Conservation (phyloP, 2,888 invertebrate species). For the Halocaridina rubra region DNA sequence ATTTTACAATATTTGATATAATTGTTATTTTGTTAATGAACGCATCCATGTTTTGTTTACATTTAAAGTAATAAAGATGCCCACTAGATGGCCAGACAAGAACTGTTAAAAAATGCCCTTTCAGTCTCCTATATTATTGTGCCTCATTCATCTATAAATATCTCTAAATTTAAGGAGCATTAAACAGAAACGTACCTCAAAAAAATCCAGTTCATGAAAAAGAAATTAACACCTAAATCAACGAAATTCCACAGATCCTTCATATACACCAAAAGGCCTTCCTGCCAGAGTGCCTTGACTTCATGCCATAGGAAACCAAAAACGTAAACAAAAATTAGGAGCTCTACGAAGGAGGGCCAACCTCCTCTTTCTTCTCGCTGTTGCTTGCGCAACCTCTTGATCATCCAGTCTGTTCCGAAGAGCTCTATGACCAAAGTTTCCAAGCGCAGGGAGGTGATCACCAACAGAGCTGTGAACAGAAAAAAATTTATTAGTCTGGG, state of each 20-base stretch:
- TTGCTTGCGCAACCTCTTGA: constrained; percentile 38
- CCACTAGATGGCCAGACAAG: no score
- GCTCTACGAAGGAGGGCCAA: constrained; percentile 63
- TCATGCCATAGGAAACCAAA: constrained; percentile 92
- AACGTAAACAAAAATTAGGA: constrained; percentile 62
- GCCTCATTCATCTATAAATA: no score
- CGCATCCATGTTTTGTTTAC: no score
- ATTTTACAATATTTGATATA: no score
- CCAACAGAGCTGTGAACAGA: constrained; percentile 79
- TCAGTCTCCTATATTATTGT: no score
- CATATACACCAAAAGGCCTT: constrained; percentile 87
- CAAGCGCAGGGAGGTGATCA: constrained; percentile 91
- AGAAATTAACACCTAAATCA: constrained; percentile 89
- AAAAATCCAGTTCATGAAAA: constrained; percentile 75
- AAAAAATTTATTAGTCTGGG: background rate
- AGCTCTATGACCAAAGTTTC: constrained; percentile 81
- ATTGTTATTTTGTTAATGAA: no score
- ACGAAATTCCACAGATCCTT: constrained; percentile 97
- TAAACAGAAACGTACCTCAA: constrained; percentile 45
- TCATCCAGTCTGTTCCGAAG: constrained; percentile 70
- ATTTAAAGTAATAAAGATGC: no score
- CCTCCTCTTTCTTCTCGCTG: constrained; percentile 60
- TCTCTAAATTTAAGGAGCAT: no score
- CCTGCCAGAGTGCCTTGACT: constrained; percentile 87
- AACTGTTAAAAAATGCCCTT: no score